Conservation (phyloP, 2,113 vertebrate genomes). For the Catharus fuscescens region DNA sequence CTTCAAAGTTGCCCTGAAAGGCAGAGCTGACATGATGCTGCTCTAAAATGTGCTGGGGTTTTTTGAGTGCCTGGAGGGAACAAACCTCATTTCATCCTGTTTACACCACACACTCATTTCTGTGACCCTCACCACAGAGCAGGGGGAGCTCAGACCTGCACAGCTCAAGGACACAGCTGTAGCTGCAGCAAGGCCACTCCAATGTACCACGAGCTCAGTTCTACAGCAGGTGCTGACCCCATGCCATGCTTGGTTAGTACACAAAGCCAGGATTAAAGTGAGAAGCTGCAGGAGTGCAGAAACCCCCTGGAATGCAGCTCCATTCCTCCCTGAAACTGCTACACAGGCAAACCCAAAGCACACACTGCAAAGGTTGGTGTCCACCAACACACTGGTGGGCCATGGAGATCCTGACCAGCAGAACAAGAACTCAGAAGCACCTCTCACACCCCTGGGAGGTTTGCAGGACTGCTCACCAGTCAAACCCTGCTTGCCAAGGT, state of each 20-base stretch:
- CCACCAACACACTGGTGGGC: neutral
- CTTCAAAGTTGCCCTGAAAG: neutral
- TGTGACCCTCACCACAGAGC: neutral
- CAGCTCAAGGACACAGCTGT: neutral
- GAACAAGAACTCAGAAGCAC: neutral
- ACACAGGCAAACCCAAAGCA: neutral
- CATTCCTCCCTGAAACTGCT: rapidly evolving
- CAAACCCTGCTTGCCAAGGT: neutral
- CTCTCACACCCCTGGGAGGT: neutral
- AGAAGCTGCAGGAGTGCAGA: neutral
- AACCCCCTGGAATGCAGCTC: neutral
- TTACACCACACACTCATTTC: constrained; percentile 31
- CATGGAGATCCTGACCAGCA: rapidly evolving
- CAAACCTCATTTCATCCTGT: constrained; percentile 19
- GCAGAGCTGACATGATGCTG: neutral
- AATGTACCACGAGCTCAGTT: neutral
- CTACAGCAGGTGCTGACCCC: neutral
- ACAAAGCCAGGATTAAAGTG: neutral
- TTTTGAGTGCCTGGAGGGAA: neutral
- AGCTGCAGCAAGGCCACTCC: neutral
- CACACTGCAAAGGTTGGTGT: rapidly evolving
- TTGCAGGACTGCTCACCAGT: neutral
- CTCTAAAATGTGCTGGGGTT: neutral
- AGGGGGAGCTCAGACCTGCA: neutral
- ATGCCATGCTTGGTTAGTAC: rapidly evolving